Evolutionary conservation across 92 coral and sea anemone genomes (phyloP).

Genomic region (Actinostola sp.): DNA sequence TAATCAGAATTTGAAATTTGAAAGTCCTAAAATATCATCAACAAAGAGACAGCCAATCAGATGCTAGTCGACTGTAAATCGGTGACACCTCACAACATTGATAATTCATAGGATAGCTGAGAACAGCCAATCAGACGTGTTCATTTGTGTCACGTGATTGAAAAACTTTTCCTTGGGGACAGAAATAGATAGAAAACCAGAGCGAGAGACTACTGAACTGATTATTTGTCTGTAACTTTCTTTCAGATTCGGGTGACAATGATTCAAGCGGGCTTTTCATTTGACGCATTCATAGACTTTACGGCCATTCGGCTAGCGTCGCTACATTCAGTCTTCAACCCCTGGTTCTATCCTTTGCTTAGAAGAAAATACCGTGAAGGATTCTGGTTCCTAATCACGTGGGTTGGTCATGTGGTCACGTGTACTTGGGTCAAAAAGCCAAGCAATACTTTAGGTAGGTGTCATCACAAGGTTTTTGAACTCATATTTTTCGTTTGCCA

Average conservation of each 20-base stretch:
- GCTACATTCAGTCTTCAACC: constrained; percentile 84
- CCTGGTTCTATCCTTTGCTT: constrained; percentile 90
- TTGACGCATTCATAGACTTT: constrained; percentile 80
- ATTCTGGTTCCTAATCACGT: constrained; percentile 78
- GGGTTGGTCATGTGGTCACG: constrained; percentile 67
- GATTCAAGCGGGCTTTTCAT: constrained; percentile 84
- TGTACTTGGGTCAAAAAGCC: constrained; percentile 78
- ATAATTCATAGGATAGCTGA: too few relatives aligned
- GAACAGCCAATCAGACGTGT: too few relatives aligned
- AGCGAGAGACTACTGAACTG: too few relatives aligned
- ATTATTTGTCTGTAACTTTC: not conserved
- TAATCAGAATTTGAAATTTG: too few relatives aligned
- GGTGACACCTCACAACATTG: too few relatives aligned
- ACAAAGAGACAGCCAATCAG: too few relatives aligned
- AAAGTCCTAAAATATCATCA: too few relatives aligned
- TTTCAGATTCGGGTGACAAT: constrained; percentile 77
- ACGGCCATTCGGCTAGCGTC: constrained; percentile 89
- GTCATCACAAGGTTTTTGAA: not conserved
- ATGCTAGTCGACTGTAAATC: too few relatives aligned
- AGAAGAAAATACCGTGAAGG: constrained; percentile 94
- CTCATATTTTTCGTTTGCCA: too few relatives aligned
- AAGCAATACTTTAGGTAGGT: constrained; percentile 64
- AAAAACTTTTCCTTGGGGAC: too few relatives aligned
- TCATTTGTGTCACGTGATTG: too few relatives aligned
- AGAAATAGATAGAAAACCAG: too few relatives aligned